phyloP scores from a whole-genome alignment of 2,113 vertebrate genomes.

The Marcusenius ussheri region DNA sequence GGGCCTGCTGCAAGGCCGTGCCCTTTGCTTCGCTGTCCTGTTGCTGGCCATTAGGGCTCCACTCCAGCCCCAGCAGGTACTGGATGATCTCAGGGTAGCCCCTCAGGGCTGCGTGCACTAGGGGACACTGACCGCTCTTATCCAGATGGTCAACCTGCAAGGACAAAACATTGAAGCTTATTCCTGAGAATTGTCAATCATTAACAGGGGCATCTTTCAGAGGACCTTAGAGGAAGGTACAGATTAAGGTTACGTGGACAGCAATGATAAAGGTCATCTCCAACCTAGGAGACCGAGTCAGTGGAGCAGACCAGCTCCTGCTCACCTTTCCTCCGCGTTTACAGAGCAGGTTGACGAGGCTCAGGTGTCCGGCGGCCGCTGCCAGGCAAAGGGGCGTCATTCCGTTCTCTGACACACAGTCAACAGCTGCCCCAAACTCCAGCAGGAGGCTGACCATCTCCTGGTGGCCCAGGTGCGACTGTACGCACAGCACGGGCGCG shows the following conservation, averaged over 20 bases:
- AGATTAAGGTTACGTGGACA: background rate
- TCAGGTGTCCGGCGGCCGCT: constrained; percentile 81
- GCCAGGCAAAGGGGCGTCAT: constrained; percentile 85
- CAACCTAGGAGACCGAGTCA: background rate
- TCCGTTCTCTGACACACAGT: constrained; percentile 77
- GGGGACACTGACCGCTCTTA: constrained; percentile 88
- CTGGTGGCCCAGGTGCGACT: constrained; percentile 88
- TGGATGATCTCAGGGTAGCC: constrained; percentile 79
- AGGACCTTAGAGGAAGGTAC: background rate
- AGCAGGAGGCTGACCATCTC: constrained; percentile 80
- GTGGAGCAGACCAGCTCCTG: background rate
- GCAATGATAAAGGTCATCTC: background rate
- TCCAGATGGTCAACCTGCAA: constrained; percentile 80
- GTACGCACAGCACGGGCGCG: constrained; percentile 85
- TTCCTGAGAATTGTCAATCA: background rate
- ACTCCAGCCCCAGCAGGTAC: constrained; percentile 71
- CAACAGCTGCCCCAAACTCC: constrained; percentile 79
- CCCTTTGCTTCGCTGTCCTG: constrained; percentile 65
- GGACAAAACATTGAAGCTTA: background rate
- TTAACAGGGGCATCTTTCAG: background rate
- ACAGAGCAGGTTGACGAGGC: constrained; percentile 74
- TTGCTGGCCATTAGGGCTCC: constrained; percentile 60
- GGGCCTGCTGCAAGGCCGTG: constrained; percentile 81
- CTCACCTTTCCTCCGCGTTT: constrained; percentile 81
- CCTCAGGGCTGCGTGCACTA: constrained; percentile 84